These are phyloP conservation scores for Diorhabda elongata DNA, from an alignment of 1,140 invertebrate species.

Conservation along the genomic window DNA sequence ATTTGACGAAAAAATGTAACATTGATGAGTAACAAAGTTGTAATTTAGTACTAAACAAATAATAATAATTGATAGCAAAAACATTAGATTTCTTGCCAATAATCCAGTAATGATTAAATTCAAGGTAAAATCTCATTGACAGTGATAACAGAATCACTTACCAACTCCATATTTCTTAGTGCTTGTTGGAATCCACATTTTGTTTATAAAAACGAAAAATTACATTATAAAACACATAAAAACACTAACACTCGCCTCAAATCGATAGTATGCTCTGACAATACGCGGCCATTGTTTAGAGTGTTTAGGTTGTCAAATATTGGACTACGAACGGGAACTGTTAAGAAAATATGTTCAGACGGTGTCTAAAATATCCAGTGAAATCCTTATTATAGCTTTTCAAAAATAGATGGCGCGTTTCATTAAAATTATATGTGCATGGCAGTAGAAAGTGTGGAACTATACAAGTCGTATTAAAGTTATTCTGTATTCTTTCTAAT, in stretches of 20 bases:
- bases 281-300: conserved; percentile 33
- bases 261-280: conserved; percentile 32
- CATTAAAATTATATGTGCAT: too few species aligned
- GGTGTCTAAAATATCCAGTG: not conserved
- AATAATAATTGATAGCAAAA: conserved; percentile 5
- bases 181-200: conserved; percentile 61
- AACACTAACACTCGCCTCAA: conserved; percentile 28
- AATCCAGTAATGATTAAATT: not conserved
- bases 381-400: not conserved
- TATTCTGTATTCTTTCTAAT: too few species aligned
- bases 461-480: too few species aligned
- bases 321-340: not conserved
- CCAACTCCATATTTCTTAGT: conserved; percentile 62
- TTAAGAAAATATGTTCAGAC: not conserved
- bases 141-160: conserved; percentile 46
- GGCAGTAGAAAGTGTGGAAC: too few species aligned
- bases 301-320: conserved; percentile 23
- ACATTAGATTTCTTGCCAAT: conserved; percentile 16
- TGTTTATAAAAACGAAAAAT: conserved; percentile 30
- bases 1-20: not conserved
- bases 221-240: conserved; percentile 36
- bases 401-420: not conserved
- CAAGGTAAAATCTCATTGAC: conserved; percentile 12
- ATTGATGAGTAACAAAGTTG: not conserved
- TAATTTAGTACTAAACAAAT: not conserved